These are phyloP conservation scores for Ferdinandea cuprea DNA, from an alignment of 2,888 invertebrate species.

Conservation along the genomic window DNA sequence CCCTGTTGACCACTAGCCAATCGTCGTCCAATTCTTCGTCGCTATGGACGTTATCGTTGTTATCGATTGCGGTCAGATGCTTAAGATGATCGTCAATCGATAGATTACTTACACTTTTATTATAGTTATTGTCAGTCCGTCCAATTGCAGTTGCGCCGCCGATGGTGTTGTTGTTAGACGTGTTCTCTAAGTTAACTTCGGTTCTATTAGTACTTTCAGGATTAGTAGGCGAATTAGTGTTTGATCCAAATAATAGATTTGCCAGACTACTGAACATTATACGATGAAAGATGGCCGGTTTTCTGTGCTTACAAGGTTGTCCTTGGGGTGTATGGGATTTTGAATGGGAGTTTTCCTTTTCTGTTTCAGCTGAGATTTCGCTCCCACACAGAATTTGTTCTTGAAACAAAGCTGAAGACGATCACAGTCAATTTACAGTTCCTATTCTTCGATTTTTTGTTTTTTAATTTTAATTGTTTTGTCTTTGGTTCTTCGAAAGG, in stretches of 20 bases:
- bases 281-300: constrained; percentile 71
- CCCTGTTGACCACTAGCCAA: constrained; percentile 85
- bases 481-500: constrained; percentile 68
- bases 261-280: constrained; percentile 86
- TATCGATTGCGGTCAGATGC: constrained; percentile 69
- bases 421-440: constrained; percentile 72
- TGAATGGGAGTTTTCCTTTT: constrained; percentile 1
- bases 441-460: constrained; percentile 18
- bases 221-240: constrained; percentile 79
- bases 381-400: constrained; percentile 42
- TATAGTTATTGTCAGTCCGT: constrained; percentile 54
- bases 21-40: constrained; percentile 83
- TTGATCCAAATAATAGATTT: constrained; percentile 84
- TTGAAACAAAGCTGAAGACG: constrained; percentile 46
- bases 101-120: constrained; percentile 65
- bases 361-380: constrained; percentile 63
- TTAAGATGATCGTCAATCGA: constrained; percentile 52
- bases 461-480: constrained; percentile 28
- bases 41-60: constrained; percentile 80
- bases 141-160: constrained; percentile 50
- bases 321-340: constrained; percentile 16
- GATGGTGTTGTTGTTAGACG: constrained; percentile 14
- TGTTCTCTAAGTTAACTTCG: constrained; percentile 38
- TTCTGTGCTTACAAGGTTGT: constrained; percentile 33
- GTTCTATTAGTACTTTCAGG: constrained; percentile 71